Evolutionary conservation across 2,797 vertebrate genomes (phyloP), one percentile per base, ranked within the genome.

Genomic region (Manis pentadactyla): DNA sequence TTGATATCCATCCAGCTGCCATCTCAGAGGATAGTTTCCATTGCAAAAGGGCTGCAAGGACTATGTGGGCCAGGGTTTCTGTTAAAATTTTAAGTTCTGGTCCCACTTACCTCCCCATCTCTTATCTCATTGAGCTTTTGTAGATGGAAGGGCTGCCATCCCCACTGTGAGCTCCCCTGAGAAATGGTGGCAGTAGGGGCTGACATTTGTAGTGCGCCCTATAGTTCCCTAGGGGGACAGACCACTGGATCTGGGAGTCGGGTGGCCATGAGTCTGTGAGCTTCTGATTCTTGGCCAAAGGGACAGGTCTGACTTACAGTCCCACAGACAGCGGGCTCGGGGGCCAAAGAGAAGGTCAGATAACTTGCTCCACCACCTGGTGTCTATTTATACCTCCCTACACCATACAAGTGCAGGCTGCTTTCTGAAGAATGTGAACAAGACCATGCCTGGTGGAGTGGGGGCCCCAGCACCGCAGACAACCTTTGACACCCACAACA

Each of bases 281-380:
- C 7, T 17, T 88, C 68, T 2, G 19, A 53, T 57, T 85, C 73
- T n/a, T 5, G 79, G 51, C 74, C 29, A 68, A 42, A 21, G 61
- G 87, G 64, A 51, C 49, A 85, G 37, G 68, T 25, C 81, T 51
- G n/a, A 89, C 51, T 87, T 85, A 39, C 0, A 42, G 82, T 59
- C 13, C 64, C 51, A 11, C 0, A 2, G 87, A 51, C 15, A 64
- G 68, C 19, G 51, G 79, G 74, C 29, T 23, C 7, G 9, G 73
- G 10, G 81, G 27, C 64, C 31, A 51, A 66, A 34, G 82, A 63
- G 95, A 97, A 98, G 96, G 96, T 97, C 97, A 97, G 49, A 96
- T 63, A 90, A 93, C 93, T 98, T 87, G 90, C 89, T 92, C 85
- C 79, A 94, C 95, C 97, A 97, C 97, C 96, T 98, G 98, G 83